Conservation (phyloP, 2,888 invertebrate species). For the Ichneumoninae sp. region DNA sequence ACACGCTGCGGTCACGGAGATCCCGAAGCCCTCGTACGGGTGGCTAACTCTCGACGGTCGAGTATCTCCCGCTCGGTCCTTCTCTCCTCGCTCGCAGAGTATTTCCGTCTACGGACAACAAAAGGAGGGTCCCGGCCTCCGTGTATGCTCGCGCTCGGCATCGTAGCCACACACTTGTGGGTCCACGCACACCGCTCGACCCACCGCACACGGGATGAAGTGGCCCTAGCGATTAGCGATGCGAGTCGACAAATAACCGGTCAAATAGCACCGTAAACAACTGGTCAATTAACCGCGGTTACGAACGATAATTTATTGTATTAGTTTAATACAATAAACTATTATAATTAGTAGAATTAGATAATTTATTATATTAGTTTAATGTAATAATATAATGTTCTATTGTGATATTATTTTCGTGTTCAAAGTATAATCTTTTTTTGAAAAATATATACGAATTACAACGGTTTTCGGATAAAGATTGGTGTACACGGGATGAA, state of each 20-base stretch:
- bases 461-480: too few species aligned
- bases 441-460: too few species aligned
- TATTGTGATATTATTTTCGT: too few species aligned
- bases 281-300: too few species aligned
- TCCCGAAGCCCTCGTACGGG: constrained; percentile 31
- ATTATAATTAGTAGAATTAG: too few species aligned
- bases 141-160: background rate
- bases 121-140: constrained; percentile 32
- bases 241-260: too few species aligned
- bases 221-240: background rate
- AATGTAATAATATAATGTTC: too few species aligned
- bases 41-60: constrained; percentile 37
- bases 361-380: too few species aligned
- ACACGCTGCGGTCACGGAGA: constrained; percentile 33
- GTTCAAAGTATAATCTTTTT: too few species aligned
- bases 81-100: constrained; percentile 33
- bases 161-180: background rate
- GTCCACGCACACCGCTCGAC: background rate
- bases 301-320: too few species aligned
- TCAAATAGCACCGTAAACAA: too few species aligned
- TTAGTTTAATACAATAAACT: too few species aligned
- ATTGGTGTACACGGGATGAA: background rate
- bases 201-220: background rate
- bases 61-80: constrained; percentile 15
- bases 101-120: constrained; percentile 62